These are phyloP conservation scores for Apomyelois bistriatella DNA, from an alignment of 2,888 invertebrate species.

Conservation along the genomic window DNA sequence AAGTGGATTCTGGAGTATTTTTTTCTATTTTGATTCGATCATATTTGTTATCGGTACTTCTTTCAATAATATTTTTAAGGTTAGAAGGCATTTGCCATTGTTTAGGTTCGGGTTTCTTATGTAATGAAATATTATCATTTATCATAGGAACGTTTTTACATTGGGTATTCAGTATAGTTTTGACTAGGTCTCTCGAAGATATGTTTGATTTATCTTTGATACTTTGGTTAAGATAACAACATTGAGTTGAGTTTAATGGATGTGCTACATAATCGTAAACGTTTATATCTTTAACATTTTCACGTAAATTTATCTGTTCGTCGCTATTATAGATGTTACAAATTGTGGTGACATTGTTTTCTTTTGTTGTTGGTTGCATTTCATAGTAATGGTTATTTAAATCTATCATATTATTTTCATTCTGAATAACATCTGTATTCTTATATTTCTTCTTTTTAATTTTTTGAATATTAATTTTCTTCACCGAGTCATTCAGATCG, in stretches of 20 bases:
- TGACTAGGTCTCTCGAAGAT: slow-evolving; percentile 53
- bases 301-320: slow-evolving; percentile 11
- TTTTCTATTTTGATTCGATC: not conserved
- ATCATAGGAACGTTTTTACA: not conserved
- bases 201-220: slow-evolving; percentile 26
- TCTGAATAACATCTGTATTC: not conserved
- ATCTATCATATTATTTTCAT: not conserved
- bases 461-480: not conserved
- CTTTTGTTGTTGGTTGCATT: slow-evolving; percentile 18
- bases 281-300: slow-evolving; percentile 28
- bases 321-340: slow-evolving; percentile 24
- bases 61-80: not conserved
- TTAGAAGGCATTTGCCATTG: not conserved
- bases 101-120: not conserved
- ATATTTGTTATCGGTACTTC: not conserved
- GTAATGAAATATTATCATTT: not conserved
- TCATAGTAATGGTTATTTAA: slow-evolving; percentile 11
- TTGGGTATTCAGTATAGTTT: slow-evolving; percentile 42
- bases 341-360: slow-evolving; percentile 27
- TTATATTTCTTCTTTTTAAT: not conserved
- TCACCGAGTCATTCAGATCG: not conserved
- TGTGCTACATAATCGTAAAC: slow-evolving; percentile 25
- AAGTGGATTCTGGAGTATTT: not conserved
- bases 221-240: not conserved
- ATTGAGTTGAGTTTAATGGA: slow-evolving; percentile 16